Evolutionary conservation across 2,888 invertebrate species (phyloP), one percentile per base, ranked within the genome.

Genomic region (Euproctis similis): DNA sequence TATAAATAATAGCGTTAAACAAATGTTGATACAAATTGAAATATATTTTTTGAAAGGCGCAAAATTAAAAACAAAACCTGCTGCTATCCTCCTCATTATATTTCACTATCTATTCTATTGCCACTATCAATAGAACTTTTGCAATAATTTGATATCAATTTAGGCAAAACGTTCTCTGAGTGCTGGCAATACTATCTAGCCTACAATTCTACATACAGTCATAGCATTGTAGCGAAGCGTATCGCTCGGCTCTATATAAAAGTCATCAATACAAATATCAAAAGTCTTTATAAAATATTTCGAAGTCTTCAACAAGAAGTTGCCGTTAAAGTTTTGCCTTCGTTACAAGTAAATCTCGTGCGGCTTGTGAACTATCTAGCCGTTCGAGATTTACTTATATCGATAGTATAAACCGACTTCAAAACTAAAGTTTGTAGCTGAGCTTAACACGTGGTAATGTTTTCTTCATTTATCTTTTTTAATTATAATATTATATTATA

Each of bases 311-410:
- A n/a, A n/a, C n/a, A n/a, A n/a, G n/a, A n/a, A n/a, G n/a, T n/a
- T n/a, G n/a, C n/a, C n/a, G n/a, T n/a, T n/a, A n/a, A 13, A 5
- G 7, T 24, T 16, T 46, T 59, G 43, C 35, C 4, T 22, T 71
- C 67, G 58, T 36, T 61, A 29, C 44, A 81, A 80, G 80, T 81
- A 81, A 80, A 80, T 81, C 80, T 81, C 80, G 80, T 80, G 78
- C 78, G 80, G 80, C 76, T 69, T 62, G 59, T 68, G 11, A 12
- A 10, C 24, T 28, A 41, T 40, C 54, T 56, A 61, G 76, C 69
- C 69, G 57, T 53, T 54, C 59, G 69, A 77, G 74, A 81, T 80
- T 74, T 64, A 63, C 50, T 80, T 80, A 33, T 46, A 59, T 34
- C 40, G 68, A 70, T 67, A 26, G n/a, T n/a, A 52, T 57, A 49